Percentiles rank a stretch among this genome's conserved stretches.
Evolutionary conservation across 2,797 vertebrate species (phyloP).

Genomic region (Sparidentex hasta): DNA sequence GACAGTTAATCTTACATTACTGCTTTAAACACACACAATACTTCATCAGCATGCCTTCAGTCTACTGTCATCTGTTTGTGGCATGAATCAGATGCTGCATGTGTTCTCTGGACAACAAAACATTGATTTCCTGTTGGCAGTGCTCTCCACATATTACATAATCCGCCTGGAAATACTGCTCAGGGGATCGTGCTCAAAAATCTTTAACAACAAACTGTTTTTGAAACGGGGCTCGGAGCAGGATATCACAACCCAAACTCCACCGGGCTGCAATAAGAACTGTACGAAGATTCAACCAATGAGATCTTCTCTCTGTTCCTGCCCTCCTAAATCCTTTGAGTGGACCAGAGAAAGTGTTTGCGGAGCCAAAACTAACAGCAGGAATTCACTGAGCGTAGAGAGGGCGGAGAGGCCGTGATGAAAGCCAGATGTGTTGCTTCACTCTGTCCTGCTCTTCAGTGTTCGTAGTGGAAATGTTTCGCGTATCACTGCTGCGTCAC

Average conservation of each 20-base stretch:
- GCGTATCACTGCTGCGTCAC: constrained; percentile 50
- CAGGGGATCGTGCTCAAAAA: background rate
- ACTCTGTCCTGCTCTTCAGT: constrained; percentile 50
- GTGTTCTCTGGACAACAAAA: background rate
- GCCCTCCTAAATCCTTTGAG: constrained; percentile 44
- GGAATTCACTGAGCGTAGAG: constrained; percentile 54
- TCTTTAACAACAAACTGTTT: constrained; percentile 52
- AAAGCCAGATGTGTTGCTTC: constrained; percentile 83
- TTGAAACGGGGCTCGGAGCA: constrained; percentile 24
- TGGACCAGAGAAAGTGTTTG: constrained; percentile 50
- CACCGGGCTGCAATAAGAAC: constrained; percentile 12
- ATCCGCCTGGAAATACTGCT: constrained; percentile 28
- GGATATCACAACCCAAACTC: constrained; percentile 49
- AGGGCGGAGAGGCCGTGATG: constrained; percentile 67
- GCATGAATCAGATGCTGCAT: constrained; percentile 3
- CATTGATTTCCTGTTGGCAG: constrained; percentile 58
- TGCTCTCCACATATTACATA: constrained; percentile 56
- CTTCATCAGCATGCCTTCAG: background rate
- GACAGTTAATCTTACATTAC: background rate
- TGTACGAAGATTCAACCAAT: constrained; percentile 36
- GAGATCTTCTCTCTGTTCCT: constrained; percentile 41
- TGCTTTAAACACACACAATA: background rate
- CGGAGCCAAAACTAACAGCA: constrained; percentile 71
- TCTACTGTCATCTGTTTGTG: background rate
- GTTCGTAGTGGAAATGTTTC: constrained; percentile 61